Evolutionary conservation across 2,113 vertebrate genomes (phyloP).

Genomic region (Leiothrix lutea): DNA sequence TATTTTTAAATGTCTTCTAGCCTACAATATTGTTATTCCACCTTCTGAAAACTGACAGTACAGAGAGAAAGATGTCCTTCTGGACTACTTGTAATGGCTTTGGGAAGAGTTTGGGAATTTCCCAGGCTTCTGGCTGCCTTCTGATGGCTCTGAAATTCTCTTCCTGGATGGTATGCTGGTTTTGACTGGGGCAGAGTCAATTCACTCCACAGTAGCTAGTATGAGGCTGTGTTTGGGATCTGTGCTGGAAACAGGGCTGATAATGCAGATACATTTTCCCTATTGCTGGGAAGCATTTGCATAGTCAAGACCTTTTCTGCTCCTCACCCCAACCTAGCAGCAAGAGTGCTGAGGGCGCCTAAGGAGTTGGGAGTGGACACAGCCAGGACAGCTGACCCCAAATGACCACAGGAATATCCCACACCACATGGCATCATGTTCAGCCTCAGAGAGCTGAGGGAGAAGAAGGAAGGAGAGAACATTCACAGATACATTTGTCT

Average conservation of each 20-base stretch:
- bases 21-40: background rate
- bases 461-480: background rate
- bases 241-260: background rate
- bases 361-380: background rate
- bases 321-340: background rate
- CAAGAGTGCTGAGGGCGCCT: fast-evolving
- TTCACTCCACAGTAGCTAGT: background rate
- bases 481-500: background rate
- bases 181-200: background rate
- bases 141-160: background rate
- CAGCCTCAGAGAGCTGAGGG: background rate
- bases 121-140: background rate
- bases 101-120: background rate
- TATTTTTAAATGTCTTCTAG: background rate
- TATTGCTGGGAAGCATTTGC: fast-evolving
- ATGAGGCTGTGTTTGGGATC: background rate
- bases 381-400: background rate
- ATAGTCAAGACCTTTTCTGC: background rate
- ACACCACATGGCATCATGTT: background rate
- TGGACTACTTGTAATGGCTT: background rate
- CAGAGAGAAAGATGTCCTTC: background rate
- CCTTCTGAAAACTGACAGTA: background rate
- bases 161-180: background rate
- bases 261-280: background rate
- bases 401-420: background rate